Evolutionary conservation across 2,113 vertebrate genomes (phyloP).

Genomic region (Okapia johnstoni): DNA sequence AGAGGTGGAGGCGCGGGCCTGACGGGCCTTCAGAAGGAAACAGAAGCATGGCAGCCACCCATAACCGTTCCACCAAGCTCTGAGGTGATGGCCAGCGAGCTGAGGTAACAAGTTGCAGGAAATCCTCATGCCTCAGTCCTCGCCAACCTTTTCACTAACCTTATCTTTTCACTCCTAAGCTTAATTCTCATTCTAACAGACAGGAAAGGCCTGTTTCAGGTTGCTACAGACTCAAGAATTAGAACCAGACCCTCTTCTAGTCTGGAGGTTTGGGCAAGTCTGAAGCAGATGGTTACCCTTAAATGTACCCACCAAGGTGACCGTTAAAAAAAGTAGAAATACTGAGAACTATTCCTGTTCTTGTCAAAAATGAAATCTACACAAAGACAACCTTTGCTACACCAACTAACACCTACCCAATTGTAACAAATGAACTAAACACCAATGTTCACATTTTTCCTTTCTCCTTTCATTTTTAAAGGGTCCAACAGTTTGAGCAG

Average conservation of each 20-base stretch:
- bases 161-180: background rate
- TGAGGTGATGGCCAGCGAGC: background rate
- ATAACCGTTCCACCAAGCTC: background rate
- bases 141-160: background rate
- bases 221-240: background rate
- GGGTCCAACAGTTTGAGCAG: background rate
- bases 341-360: background rate
- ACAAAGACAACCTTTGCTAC: background rate
- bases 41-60: background rate
- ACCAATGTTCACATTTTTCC: background rate
- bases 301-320: background rate
- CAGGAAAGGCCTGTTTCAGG: background rate
- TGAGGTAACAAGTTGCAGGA: background rate
- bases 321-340: background rate
- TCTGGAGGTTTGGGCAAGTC: background rate
- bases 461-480: background rate
- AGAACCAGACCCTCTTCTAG: background rate
- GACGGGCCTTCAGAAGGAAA: background rate
- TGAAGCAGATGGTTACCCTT: background rate
- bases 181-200: background rate
- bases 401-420: background rate
- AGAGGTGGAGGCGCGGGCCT: fast-evolving
- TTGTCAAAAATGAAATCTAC: background rate
- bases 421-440: background rate
- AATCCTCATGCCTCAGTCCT: background rate